Evolutionary conservation across 2,797 vertebrate genomes (phyloP).

Genomic region (Sebastes aleutianus): DNA sequence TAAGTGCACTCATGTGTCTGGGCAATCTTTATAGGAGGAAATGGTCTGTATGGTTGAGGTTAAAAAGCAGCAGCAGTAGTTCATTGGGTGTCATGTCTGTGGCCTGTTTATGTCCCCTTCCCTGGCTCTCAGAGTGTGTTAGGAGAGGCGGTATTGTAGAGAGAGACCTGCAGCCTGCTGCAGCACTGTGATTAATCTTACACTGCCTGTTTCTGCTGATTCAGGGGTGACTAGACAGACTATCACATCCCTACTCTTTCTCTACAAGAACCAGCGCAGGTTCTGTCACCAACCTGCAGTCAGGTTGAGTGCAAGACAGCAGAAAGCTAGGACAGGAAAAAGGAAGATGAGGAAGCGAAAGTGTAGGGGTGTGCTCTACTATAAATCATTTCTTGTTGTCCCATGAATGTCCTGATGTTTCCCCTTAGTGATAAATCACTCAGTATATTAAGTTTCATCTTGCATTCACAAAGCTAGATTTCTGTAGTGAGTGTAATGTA

Average conservation of each 20-base stretch:
- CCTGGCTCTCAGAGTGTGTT: background rate
- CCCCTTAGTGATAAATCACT: conserved; percentile 10
- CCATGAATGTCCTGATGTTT: conserved; percentile 1
- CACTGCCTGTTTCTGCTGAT: conserved; percentile 54
- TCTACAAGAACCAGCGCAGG: conserved; percentile 3
- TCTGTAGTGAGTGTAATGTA: background rate
- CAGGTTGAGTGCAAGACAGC: background rate
- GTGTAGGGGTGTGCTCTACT: background rate
- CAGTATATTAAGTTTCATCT: conserved; percentile 1
- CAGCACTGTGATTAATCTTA: conserved; percentile 55
- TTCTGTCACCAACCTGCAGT: conserved; percentile 1
- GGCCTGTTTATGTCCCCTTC: conserved; percentile 12
- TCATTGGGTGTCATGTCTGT: conserved; percentile 45
- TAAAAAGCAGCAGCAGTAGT: conserved; percentile 7
- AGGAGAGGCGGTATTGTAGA: conserved; percentile 24
- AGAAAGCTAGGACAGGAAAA: background rate
- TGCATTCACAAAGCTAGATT: background rate
- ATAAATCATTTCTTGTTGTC: background rate
- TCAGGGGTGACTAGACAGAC: conserved; percentile 29
- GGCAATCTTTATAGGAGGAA: background rate
- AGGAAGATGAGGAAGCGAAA: background rate
- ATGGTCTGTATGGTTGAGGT: background rate
- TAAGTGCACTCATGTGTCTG: background rate
- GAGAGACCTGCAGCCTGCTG: conserved; percentile 31
- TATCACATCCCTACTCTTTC: conserved; percentile 7